These are phyloP conservation scores for Larimichthys crocea DNA, from an alignment of 2,113 vertebrate genomes.

Conservation along the genomic window DNA sequence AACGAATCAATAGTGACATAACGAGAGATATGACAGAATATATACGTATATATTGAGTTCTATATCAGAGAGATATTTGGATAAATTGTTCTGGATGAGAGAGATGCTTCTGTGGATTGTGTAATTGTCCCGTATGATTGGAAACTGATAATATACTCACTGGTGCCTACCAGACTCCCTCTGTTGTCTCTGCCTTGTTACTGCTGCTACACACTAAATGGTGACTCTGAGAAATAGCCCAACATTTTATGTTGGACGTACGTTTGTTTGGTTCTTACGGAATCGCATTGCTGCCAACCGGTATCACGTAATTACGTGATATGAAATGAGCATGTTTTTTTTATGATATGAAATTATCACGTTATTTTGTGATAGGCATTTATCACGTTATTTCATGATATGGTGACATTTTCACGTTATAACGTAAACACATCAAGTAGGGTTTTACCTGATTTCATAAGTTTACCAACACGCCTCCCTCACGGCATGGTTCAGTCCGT, in stretches of 20 bases:
- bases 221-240: not conserved
- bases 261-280: not conserved
- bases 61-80: slow-evolving; percentile 59
- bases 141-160: slow-evolving; percentile 79
- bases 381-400: too few relatives aligned
- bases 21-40: slow-evolving; percentile 12
- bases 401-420: too few relatives aligned
- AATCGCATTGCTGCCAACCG: too few relatives aligned
- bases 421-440: too few relatives aligned
- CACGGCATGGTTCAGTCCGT: too few relatives aligned
- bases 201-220: slow-evolving; percentile 21
- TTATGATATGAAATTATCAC: too few relatives aligned
- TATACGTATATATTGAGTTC: slow-evolving; percentile 50
- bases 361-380: too few relatives aligned
- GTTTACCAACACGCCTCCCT: too few relatives aligned
- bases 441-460: too few relatives aligned
- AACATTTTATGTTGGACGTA: not conserved
- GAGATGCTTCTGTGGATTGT: slow-evolving; percentile 74
- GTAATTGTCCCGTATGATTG: slow-evolving; percentile 77
- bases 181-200: slow-evolving; percentile 66
- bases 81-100: slow-evolving; percentile 65
- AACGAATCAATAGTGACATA: slow-evolving; percentile 22
- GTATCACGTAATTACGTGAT: too few relatives aligned
- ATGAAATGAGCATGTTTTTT: too few relatives aligned
- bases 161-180: slow-evolving; percentile 75